Evolutionary conservation across 2,797 vertebrate species (phyloP), one percentile per base, ranked within the genome.

Genomic region (Xyrichtys novacula): DNA sequence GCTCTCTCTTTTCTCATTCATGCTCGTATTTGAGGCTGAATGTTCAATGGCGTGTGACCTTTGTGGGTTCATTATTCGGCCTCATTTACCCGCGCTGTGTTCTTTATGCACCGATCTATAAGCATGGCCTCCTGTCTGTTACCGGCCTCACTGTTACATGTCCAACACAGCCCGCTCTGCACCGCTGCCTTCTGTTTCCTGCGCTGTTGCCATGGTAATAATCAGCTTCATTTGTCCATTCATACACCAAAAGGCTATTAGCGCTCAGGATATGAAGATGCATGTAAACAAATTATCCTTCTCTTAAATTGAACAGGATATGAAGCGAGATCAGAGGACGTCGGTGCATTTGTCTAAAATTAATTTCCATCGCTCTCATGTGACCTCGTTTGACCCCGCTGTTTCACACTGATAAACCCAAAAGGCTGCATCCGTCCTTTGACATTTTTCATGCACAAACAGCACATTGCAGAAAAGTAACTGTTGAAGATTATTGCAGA

Each of bases 131-230:
- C 6, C 12, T 60, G 26, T 52, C 49, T 53, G 49, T 66, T 56
- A 28, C 25, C 44, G 58, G 68, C 56, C 50, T 74, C 26, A 2
- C 50, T 44, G 44, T 20, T 23, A 46, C 71, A 66, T 31, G 28
- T 3, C 34, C 19, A 40, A 78, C 42, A 39, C 48, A 9, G 26
- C 69, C 44, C 7, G 32, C 48, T 71, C 40, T 20, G 44, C 66
- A n/a, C 28, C 25, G 1, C 43, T 47, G 16, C 15, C 17, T 25
- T 25, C 40, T 75, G 64, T 52, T 59, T 74, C 53, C 65, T 57
- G 31, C 50, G 40, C 70, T 58, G 79, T 87, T 85, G 70, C 85
- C 81, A 87, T 81, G 83, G 83, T 31, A 39, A 87, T 49, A 31
- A 34, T 70, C 23, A 7, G 25, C 56, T 29, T 39, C 56, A 49